phyloP scores from a whole-genome alignment of 2,888 invertebrate species.

The Theretra japonica region DNA sequence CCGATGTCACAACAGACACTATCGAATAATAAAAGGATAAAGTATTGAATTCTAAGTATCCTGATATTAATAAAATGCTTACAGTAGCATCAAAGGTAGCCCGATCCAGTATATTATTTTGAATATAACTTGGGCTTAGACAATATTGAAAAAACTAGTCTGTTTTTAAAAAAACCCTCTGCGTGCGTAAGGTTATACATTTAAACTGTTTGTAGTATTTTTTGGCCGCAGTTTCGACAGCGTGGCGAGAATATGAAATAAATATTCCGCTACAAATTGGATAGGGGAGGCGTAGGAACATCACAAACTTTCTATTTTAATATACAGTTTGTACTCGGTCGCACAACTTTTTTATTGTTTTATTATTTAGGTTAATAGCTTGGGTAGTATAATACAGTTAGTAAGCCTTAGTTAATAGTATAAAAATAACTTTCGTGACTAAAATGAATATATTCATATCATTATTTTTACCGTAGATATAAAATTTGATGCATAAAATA shows the following conservation, averaged over 20 bases:
- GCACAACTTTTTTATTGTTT: constrained; percentile 1
- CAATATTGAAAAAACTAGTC: background rate
- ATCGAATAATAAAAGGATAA: too few relatives aligned
- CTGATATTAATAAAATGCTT: too few relatives aligned
- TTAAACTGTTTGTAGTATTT: background rate
- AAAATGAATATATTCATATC: too few relatives aligned
- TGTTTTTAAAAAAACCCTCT: background rate
- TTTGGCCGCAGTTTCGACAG: constrained; percentile 3
- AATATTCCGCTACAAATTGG: constrained; percentile 6
- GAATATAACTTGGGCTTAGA: background rate
- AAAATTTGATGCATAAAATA: too few relatives aligned
- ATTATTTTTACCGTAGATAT: too few relatives aligned
- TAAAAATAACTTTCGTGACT: too few relatives aligned
- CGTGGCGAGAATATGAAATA: background rate
- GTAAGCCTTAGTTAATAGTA: too few relatives aligned
- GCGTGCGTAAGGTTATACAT: background rate
- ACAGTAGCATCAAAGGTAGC: background rate
- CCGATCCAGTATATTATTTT: background rate
- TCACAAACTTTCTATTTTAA: constrained; percentile 6
- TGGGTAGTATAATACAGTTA: background rate
- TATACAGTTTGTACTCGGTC: background rate
- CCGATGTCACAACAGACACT: too few relatives aligned
- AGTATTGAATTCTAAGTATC: too few relatives aligned
- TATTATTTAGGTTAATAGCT: background rate
- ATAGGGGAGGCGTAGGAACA: constrained; percentile 3